Conservation (phyloP, 2,113 vertebrate genomes). For the Pagrus major region DNA sequence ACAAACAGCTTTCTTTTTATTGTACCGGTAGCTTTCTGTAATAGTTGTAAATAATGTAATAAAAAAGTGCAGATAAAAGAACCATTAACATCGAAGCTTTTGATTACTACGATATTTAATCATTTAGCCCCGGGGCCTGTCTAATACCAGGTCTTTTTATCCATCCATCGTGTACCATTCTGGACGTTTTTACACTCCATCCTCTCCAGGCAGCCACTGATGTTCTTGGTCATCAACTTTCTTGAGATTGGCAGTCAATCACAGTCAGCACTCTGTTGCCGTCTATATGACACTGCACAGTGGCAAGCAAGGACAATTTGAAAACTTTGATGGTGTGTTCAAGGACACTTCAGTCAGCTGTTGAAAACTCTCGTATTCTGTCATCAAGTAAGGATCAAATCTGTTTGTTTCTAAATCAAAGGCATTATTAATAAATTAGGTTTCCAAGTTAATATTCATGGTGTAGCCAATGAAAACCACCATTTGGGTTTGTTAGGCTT, state of each 20-base stretch:
- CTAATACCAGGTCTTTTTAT: no score
- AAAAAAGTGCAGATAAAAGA: no score
- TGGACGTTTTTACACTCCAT: neutral
- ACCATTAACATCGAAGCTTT: no score
- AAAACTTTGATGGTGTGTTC: constrained; percentile 15
- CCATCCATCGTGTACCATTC: neutral
- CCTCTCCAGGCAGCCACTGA: neutral
- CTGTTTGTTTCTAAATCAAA: neutral
- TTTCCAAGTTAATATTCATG: neutral
- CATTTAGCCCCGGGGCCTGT: no score
- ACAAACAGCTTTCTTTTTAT: no score
- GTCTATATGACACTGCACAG: constrained; percentile 18
- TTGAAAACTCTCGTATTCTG: neutral
- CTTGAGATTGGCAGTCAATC: neutral
- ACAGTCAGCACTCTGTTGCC: neutral
- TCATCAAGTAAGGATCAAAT: neutral
- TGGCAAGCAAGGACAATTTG: neutral
- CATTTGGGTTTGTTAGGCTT: no score
- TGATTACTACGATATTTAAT: no score
- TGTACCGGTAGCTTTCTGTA: no score
- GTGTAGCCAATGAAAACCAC: neutral
- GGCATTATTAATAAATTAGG: neutral
- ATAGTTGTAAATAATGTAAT: no score
- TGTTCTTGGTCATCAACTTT: neutral
- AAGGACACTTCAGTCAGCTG: constrained; percentile 1